Percentiles rank a stretch among this genome's conserved stretches.
phyloP scores from a whole-genome alignment of 2,797 vertebrate species.

The Tinamus major region DNA sequence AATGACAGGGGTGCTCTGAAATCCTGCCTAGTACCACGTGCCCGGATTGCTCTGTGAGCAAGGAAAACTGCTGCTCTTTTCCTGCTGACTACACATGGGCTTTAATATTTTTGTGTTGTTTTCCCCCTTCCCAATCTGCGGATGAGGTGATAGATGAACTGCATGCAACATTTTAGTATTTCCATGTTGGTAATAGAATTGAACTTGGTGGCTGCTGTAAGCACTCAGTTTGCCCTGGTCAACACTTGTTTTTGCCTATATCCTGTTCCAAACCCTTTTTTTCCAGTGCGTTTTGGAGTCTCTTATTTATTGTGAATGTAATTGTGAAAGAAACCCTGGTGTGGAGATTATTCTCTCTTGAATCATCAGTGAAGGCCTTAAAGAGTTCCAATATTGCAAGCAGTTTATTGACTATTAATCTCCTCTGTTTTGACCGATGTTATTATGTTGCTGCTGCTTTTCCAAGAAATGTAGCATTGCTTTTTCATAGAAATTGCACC shows the following conservation, averaged over 20 bases:
- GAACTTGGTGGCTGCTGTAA: background rate
- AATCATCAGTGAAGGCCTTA: background rate
- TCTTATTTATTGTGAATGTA: background rate
- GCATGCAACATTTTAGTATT: background rate
- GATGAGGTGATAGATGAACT: background rate
- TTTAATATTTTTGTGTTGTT: background rate
- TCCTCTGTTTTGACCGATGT: background rate
- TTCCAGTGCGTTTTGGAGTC: background rate
- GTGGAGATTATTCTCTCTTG: background rate
- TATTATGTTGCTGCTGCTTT: background rate
- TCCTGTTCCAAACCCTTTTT: background rate
- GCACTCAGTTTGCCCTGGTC: background rate
- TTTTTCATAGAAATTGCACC: constrained; percentile 45
- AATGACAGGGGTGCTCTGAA: background rate
- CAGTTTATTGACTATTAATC: background rate
- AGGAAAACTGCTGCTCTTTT: background rate
- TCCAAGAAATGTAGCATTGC: background rate
- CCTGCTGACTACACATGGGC: background rate
- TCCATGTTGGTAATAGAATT: background rate
- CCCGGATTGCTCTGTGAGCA: background rate
- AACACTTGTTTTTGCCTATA: background rate
- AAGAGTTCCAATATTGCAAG: background rate
- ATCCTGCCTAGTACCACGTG: background rate
- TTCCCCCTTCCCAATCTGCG: background rate
- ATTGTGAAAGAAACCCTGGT: background rate